A percentile compares a stretch with the other conserved stretches of the same genome.
Evolutionary conservation across 1,140 invertebrate genomes (phyloP).

Genomic region (Diorhabda sublineata): DNA sequence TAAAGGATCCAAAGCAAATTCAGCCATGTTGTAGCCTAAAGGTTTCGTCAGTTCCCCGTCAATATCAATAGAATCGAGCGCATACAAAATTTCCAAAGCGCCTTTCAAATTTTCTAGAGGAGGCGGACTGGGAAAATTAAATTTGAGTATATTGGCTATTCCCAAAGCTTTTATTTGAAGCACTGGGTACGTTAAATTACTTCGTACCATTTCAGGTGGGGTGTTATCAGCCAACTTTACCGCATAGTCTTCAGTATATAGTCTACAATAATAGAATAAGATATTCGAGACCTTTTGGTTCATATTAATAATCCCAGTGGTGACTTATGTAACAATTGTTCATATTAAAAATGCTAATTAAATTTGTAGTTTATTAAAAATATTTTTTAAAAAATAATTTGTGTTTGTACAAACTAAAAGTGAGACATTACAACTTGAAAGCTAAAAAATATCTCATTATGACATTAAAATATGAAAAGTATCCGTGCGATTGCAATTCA

Average conservation of each 20-base stretch:
- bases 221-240: constrained; percentile 64
- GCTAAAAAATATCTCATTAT: too few relatives aligned
- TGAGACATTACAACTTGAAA: too few relatives aligned
- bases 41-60: constrained; percentile 75
- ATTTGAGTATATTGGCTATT: constrained; percentile 83
- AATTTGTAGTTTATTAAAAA: too few relatives aligned
- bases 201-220: constrained; percentile 90
- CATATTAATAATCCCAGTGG: neutral
- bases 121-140: constrained; percentile 82
- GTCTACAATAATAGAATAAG: constrained; percentile 47
- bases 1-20: constrained; percentile 85
- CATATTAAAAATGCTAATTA: too few relatives aligned
- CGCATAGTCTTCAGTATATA: constrained; percentile 78
- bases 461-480: too few relatives aligned
- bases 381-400: too few relatives aligned
- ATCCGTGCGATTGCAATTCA: too few relatives aligned
- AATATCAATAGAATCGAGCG: constrained; percentile 78
- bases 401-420: too few relatives aligned
- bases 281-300: neutral
- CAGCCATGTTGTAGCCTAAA: constrained; percentile 82
- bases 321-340: neutral
- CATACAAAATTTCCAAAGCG: constrained; percentile 85
- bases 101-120: constrained; percentile 83
- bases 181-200: constrained; percentile 79
- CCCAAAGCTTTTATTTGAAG: constrained; percentile 93